phyloP scores from a whole-genome alignment of 2,888 invertebrate genomes.

The Drosophila birchii region DNA sequence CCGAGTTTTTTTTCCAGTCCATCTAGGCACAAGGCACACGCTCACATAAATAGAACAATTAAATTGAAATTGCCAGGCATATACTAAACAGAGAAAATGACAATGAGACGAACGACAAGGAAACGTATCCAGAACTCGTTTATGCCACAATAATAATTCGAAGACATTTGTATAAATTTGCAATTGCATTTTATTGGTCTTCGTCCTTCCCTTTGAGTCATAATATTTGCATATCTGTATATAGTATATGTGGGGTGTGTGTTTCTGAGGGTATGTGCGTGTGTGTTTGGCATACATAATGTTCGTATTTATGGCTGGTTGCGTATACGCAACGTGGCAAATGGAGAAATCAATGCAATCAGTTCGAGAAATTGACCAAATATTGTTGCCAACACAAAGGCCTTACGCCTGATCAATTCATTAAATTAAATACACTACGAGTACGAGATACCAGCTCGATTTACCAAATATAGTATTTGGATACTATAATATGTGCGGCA shows the following conservation, averaged over 20 bases:
- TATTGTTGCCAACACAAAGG: conserved; percentile 36
- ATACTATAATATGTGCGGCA: background rate
- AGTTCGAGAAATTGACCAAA: conserved; percentile 34
- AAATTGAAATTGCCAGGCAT: conserved; percentile 66
- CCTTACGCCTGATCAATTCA: conserved; percentile 10
- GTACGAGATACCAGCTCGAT: background rate
- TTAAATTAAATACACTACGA: conserved; percentile 8
- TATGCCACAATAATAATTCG: conserved; percentile 62
- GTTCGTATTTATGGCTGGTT: conserved; percentile 33
- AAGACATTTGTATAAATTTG: conserved; percentile 75
- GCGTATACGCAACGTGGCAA: conserved; percentile 45
- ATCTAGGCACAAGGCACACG: conserved; percentile 21
- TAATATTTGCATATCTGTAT: conserved; percentile 64
- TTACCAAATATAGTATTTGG: background rate
- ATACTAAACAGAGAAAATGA: conserved; percentile 29
- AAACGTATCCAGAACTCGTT: conserved; percentile 36
- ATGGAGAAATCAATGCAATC: conserved; percentile 50
- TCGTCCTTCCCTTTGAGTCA: conserved; percentile 42
- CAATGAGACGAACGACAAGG: conserved; percentile 38
- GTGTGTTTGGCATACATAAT: conserved; percentile 41
- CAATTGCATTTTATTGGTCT: conserved; percentile 75
- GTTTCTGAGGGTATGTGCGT: conserved; percentile 4
- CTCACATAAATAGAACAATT: conserved; percentile 56
- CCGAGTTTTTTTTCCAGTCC: conserved; percentile 2
- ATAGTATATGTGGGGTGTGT: background rate